Base-by-base conservation (phyloP, 2,888 invertebrate genomes). In the Campoplex capitator region DNA sequence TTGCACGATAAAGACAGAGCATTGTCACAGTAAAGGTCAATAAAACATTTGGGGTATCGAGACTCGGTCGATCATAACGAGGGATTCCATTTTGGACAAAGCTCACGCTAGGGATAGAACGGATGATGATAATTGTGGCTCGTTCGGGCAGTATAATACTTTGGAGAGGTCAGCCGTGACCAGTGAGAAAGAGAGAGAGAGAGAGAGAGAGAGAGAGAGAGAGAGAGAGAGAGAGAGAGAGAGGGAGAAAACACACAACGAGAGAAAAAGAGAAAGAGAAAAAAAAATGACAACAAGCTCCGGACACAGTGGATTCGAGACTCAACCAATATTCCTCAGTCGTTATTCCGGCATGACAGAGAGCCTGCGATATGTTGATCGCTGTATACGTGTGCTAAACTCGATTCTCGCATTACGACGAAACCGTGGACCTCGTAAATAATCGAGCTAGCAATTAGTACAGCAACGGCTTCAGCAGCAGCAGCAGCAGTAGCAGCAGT, bases 381-480 rank as follows among this genome's bases (percentile, higher is more conserved):
- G 74, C 45, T 38, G 28, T 42, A 81, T 62, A 65, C 38, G 28
- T 62, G 35, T 18, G 56, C 75, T 62, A 3, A 42, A 70, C 70
- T 75, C 73, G 45, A 45, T 74, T 54, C 79, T 82, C 73, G 78
- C 71, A 82, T 86, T 88, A 79, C 83, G 82, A 75, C 83, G 78
- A 38, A 67, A 75, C 75, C 74, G 75, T 76, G 75, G 77, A 70
- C 83, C 80, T 85, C 85, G 81, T 86, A 86, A 88, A 85, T 88
- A 86, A 86, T 79, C 81, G 81, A 81, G 80, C 75, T 70, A 82
- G 84, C 89, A 88, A 89, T 89, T 89, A 89, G 91, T 91, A 90
- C 91, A 91, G 88, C 90, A 82, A 74, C 85, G 9, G 42, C 42
- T 78, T 88, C 87, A 82, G 76, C 85, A 7, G 9, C 42, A 81